phyloP scores from a whole-genome alignment of 2,888 invertebrate genomes.

The Caenorhabditis afra region DNA sequence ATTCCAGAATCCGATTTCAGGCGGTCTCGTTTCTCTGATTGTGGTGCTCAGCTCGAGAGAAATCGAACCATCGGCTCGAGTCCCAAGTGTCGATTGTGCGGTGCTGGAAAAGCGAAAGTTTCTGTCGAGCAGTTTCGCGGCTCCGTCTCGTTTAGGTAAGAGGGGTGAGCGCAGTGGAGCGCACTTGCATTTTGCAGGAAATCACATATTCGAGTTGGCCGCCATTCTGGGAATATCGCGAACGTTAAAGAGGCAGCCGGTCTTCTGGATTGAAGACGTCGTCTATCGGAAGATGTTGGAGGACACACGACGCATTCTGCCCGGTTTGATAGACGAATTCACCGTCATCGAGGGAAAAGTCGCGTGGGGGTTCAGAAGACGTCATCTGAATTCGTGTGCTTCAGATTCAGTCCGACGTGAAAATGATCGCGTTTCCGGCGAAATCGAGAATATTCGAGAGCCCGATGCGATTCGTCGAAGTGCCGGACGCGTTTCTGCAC shows the following conservation, averaged over 20 bases:
- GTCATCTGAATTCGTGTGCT: no score
- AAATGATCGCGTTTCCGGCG: background rate
- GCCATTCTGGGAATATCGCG: background rate
- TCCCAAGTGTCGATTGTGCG: no score
- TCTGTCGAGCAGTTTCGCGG: no score
- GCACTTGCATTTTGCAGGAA: background rate
- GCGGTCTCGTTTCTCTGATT: no score
- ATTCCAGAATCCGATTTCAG: no score
- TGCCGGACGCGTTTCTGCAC: background rate
- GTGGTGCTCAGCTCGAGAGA: no score
- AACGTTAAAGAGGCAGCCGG: background rate
- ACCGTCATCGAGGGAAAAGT: conserved; percentile 5
- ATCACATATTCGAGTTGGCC: conserved; percentile 5
- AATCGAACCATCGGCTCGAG: no score
- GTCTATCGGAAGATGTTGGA: conserved; percentile 3
- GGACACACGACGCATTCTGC: background rate
- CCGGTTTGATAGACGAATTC: background rate
- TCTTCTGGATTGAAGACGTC: conserved; percentile 8
- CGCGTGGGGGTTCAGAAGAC: no score
- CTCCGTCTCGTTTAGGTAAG: background rate
- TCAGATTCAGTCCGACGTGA: background rate
- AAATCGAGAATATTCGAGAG: background rate
- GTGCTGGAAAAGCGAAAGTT: no score
- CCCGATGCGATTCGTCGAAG: background rate
- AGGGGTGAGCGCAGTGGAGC: no score